Evolutionary conservation across 1,140 invertebrate species (phyloP).

Genomic region (Drosophila elegans): DNA sequence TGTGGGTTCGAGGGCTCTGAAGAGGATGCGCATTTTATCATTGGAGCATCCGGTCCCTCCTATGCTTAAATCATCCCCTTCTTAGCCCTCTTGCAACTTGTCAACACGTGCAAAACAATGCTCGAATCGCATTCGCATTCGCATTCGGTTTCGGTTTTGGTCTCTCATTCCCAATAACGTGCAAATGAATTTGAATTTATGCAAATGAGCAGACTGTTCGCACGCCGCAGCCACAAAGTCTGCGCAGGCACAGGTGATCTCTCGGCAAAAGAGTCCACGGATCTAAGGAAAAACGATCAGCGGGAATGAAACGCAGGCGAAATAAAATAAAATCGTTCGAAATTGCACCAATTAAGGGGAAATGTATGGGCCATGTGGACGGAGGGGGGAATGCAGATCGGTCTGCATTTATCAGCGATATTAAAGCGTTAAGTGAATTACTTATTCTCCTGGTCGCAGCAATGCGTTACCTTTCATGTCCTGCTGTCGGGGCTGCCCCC

Average conservation of each 20-base stretch:
- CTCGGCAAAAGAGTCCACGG: background rate
- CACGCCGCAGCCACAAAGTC: constrained; percentile 78
- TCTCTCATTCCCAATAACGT: constrained; percentile 14
- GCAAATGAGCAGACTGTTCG: constrained; percentile 70
- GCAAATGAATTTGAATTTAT: constrained; percentile 62
- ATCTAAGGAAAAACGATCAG: constrained; percentile 9
- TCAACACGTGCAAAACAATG: constrained; percentile 63
- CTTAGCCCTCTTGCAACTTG: constrained; percentile 27
- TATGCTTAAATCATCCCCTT: background rate
- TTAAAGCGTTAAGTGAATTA: constrained; percentile 84
- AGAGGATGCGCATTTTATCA: constrained; percentile 54
- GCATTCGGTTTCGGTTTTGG: background rate
- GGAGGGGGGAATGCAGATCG: constrained; percentile 36
- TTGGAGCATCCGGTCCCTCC: constrained; percentile 47
- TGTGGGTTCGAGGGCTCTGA: constrained; percentile 7
- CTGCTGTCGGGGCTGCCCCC: constrained; percentile 32
- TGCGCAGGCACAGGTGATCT: constrained; percentile 59
- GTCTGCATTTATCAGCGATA: constrained; percentile 82
- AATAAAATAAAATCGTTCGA: constrained; percentile 80
- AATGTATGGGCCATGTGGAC: constrained; percentile 38
- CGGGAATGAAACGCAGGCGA: constrained; percentile 50
- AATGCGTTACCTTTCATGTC: constrained; percentile 81
- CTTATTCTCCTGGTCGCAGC: constrained; percentile 69
- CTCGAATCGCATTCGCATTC: constrained; percentile 23
- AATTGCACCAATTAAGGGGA: constrained; percentile 81